phyloP scores from a whole-genome alignment of 2,888 invertebrate genomes.

The Lottia scabra region DNA sequence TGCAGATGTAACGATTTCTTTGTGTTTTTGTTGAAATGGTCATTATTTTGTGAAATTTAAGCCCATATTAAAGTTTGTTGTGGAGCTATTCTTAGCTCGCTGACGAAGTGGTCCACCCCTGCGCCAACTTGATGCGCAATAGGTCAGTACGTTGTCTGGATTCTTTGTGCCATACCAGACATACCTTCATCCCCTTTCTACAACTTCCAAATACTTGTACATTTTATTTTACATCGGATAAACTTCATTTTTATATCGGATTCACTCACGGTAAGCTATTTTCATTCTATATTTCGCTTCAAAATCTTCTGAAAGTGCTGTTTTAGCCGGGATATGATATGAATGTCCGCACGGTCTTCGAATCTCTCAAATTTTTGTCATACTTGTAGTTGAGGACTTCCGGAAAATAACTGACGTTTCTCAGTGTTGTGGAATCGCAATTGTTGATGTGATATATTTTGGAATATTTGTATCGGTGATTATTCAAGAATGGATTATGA shows the following conservation, averaged over 20 bases:
- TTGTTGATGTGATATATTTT: background rate
- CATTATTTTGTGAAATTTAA: background rate
- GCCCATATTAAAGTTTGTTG: background rate
- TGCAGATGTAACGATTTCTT: background rate
- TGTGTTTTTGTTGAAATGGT: background rate
- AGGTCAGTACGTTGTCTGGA: constrained; percentile 86
- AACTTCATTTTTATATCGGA: constrained; percentile 76
- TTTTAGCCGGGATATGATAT: constrained; percentile 52
- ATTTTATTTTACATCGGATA: constrained; percentile 73
- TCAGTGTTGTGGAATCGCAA: background rate
- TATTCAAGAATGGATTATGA: background rate
- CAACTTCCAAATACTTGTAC: constrained; percentile 44
- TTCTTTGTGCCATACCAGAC: constrained; percentile 98
- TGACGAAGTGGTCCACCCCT: constrained; percentile 43
- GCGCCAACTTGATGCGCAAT: constrained; percentile 64
- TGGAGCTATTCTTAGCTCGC: background rate
- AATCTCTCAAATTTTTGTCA: constrained; percentile 69
- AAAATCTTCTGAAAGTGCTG: constrained; percentile 35
- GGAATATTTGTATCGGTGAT: background rate
- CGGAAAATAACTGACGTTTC: constrained; percentile 41
- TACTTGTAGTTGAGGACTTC: constrained; percentile 66
- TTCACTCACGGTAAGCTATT: constrained; percentile 72
- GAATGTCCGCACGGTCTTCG: constrained; percentile 63
- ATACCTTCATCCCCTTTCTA: constrained; percentile 79
- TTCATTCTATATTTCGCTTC: constrained; percentile 24